phyloP scores from a whole-genome alignment of 1,140 invertebrate species.

The Pantala flavescens region DNA sequence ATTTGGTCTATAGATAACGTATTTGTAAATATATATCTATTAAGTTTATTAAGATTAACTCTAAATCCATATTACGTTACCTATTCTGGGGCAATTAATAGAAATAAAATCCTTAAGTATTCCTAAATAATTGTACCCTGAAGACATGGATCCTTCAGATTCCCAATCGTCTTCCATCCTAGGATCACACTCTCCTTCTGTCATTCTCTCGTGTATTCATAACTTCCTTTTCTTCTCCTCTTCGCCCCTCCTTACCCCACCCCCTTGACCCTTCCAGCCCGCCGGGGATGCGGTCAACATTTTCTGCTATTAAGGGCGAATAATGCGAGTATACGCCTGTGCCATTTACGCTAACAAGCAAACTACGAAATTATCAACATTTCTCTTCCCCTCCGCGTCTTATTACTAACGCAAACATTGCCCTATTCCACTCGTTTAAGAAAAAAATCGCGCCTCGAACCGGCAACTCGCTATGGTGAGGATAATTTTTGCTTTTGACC shows the following conservation, averaged over 20 bases:
- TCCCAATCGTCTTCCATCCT: neutral
- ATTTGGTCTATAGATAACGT: too few relatives aligned
- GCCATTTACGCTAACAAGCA: slow-evolving; percentile 5
- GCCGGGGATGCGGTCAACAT: slow-evolving; percentile 5
- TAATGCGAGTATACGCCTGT: neutral
- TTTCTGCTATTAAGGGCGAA: neutral
- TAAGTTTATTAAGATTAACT: too few relatives aligned
- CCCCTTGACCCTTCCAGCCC: neutral
- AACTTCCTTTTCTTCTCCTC: neutral
- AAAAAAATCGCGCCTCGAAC: neutral
- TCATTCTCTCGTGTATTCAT: neutral
- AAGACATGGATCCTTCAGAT: too few relatives aligned
- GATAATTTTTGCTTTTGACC: slow-evolving; percentile 7
- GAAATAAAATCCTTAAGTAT: too few relatives aligned
- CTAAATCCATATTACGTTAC: too few relatives aligned
- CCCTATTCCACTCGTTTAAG: neutral
- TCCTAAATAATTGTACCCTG: too few relatives aligned
- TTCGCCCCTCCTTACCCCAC: neutral
- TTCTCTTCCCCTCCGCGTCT: slow-evolving; percentile 4
- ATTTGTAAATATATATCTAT: too few relatives aligned
- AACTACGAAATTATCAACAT: slow-evolving; percentile 10
- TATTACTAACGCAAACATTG: neutral
- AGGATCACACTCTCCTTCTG: neutral
- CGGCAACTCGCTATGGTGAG: neutral
- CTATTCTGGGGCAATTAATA: too few relatives aligned